Evolutionary conservation across 2,797 vertebrate species (phyloP), one percentile per base, ranked within the genome.

Genomic region (Gadopsis marmoratus): DNA sequence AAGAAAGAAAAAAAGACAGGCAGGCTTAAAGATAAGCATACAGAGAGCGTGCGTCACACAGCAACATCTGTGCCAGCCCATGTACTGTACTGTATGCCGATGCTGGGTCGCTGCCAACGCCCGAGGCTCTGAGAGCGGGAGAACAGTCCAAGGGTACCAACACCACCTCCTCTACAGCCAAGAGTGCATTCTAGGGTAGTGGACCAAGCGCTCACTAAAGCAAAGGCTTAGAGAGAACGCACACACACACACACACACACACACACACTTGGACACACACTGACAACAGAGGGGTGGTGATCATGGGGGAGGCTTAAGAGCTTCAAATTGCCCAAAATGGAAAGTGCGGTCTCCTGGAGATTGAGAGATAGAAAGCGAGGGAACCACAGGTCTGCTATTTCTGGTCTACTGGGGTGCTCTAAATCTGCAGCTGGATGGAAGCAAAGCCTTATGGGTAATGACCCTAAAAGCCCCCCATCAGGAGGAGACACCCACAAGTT

Each of bases 291-390:
- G 69, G 70, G 83, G 64, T 78, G 74, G 67, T 76, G 85, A 88
- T 86, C 83, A 84, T 61, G 35, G 70, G 78, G 76, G 61, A 83
- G 79, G 84, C 75, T 89, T 89, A 88, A 88, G 78, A 92, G 91
- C 87, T 75, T 91, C 68, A 91, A 92, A 92, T 92, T 89, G 88
- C 77, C 75, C 74, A 92, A 93, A 93, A 92, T 88, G 86, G 79
- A 90, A 89, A 90, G 86, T 84, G 79, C 85, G 79, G 75, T 81
- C 84, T 86, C 82, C 76, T 81, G 86, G 79, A 90, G 87, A 88
- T 85, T 82, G 74, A 81, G 79, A 83, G 78, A 81, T 85, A 83
- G 83, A 84, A 73, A 75, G 61, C 75, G 43, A 75, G 71, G 31
- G 39, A 86, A 69, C 74, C 23, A 29, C 60, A 51, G 76, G 70